Base-by-base conservation (phyloP, 2,888 invertebrate species). In the Himalopsyche anomala region DNA sequence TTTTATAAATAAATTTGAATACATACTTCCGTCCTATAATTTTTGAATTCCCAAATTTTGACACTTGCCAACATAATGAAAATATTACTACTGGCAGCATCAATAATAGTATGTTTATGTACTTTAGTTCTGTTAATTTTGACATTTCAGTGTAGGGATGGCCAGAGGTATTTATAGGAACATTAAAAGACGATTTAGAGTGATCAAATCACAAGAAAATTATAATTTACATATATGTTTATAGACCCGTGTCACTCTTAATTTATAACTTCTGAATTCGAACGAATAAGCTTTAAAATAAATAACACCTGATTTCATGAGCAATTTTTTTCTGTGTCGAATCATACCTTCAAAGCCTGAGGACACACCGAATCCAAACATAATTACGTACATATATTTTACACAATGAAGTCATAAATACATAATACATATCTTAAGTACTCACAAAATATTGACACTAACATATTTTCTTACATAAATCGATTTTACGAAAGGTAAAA, bases 401-500 rank as follows among this genome's bases (percentile, higher is more conserved):
- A 87, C 85, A 87, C 87, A 85, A 69, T 83, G 82, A 80, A 85
- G 45, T 83, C 83, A 87, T 88, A 85, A 84, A 85, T 85, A 88
- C 83, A 81, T 86, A 86, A 83, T 87, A 87, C 86, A 87, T 88
- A 85, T 85, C 86, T 87, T 88, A 88, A 87, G 69, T 88, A 88
- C 81, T 87, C 87, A 87, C 87, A 87, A 87, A 83, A 84, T 87
- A 87, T 87, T 87, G 87, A 87, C 84, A 87, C 87, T 87, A 84
- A 86, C 55, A 51, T 86, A 86, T 84, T 62, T 86, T 19, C 84
- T 84, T 86, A 85, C 45, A 84, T 19, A 69, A 82, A 84, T 74
- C 80, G 85, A 83, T 55, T 51, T 86, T 84, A 86, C 86, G 80
- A 81, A 86, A 81, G 84, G 81, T 86, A 81, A 82, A 86, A 86